Conservation (phyloP, 1,140 invertebrate genomes). For the Brachionus calyciflorus region DNA sequence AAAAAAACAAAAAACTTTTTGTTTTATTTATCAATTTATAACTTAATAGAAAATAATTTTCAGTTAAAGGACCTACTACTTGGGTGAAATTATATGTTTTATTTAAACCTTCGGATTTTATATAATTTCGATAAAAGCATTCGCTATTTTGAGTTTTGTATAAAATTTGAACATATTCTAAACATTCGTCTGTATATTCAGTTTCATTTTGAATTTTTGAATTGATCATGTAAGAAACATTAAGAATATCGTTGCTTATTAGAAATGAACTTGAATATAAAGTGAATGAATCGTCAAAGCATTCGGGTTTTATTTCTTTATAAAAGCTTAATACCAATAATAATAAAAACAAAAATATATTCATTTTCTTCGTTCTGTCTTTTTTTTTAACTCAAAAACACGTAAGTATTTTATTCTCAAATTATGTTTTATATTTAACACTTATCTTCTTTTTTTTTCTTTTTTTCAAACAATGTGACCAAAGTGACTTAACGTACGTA, state of each 20-base stretch:
- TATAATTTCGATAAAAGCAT: slow-evolving; percentile 1
- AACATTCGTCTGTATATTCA: slow-evolving; percentile 5
- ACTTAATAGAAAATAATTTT: not conserved
- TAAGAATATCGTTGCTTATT: not conserved
- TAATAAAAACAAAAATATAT: too few species aligned
- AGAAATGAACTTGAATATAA: not conserved
- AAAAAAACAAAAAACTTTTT: not conserved
- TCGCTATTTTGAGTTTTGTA: not conserved
- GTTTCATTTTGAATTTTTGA: not conserved
- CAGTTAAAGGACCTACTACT: not conserved
- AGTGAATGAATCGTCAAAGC: not conserved
- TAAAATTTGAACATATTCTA: not conserved
- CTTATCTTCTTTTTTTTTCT: too few species aligned
- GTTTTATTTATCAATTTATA: not conserved
- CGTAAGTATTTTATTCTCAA: too few species aligned
- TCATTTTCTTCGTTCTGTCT: too few species aligned
- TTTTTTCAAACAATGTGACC: too few species aligned
- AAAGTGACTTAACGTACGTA: too few species aligned
- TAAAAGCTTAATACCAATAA: too few species aligned
- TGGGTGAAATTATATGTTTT: not conserved
- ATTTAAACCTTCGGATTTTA: not conserved
- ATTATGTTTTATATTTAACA: too few species aligned
- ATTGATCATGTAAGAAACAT: not conserved
- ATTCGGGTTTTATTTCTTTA: not conserved
- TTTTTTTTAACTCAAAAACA: too few species aligned